phyloP scores from a whole-genome alignment of 1,140 invertebrate species.

The Drosophila bocki region DNA sequence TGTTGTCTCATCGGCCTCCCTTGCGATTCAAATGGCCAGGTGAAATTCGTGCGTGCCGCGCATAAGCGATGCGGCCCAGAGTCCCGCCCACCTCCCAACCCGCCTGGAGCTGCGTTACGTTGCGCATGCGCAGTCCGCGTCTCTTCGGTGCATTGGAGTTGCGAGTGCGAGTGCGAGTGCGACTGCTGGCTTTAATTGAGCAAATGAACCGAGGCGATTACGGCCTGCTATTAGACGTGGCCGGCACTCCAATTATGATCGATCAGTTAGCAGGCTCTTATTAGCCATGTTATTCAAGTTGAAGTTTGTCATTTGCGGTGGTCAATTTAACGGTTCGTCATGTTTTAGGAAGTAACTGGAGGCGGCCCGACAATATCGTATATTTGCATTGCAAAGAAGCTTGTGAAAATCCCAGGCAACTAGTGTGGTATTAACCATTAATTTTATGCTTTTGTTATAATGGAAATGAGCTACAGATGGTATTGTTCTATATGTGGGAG shows the following conservation, averaged over 20 bases:
- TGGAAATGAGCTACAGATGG: constrained; percentile 11
- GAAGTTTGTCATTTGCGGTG: constrained; percentile 64
- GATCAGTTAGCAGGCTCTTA: constrained; percentile 39
- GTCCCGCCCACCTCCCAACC: constrained; percentile 11
- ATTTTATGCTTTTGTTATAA: neutral
- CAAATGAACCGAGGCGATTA: constrained; percentile 57
- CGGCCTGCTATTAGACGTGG: constrained; percentile 43
- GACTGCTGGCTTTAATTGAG: constrained; percentile 55
- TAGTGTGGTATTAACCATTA: neutral
- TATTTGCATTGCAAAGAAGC: constrained; percentile 23
- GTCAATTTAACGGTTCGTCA: constrained; percentile 19
- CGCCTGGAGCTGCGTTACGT: constrained; percentile 20
- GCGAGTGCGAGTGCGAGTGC: constrained; percentile 15
- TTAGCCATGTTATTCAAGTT: constrained; percentile 68
- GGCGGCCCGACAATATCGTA: neutral
- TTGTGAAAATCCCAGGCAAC: constrained; percentile 3
- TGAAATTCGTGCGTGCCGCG: constrained; percentile 71
- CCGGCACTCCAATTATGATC: constrained; percentile 57
- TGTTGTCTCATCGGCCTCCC: constrained; percentile 51
- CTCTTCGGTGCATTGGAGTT: constrained; percentile 45
- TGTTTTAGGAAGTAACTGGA: constrained; percentile 54
- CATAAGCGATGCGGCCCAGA: constrained; percentile 57
- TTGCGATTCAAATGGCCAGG: constrained; percentile 76
- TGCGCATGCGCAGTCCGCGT: constrained; percentile 58
- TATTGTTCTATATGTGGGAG: constrained; percentile 42